These are phyloP conservation scores for Daboia siamensis DNA, from an alignment of 2,113 vertebrate genomes.

Conservation along the genomic window DNA sequence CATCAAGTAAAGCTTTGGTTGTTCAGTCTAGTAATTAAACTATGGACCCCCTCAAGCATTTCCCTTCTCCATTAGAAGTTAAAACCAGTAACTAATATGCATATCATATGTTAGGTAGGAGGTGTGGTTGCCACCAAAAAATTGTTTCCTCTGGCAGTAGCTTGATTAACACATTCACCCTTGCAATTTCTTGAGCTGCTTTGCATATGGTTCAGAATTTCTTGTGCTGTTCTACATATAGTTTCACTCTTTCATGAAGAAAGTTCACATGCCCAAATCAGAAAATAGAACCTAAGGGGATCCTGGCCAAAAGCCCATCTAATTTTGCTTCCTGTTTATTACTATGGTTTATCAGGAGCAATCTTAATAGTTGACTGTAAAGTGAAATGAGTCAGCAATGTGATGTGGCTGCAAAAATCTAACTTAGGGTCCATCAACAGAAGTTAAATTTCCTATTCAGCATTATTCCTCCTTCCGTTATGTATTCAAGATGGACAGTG, in stretches of 20 bases:
- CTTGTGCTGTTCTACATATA: not conserved
- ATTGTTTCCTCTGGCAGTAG: not conserved
- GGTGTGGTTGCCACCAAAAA: not conserved
- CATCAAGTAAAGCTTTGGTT: not conserved
- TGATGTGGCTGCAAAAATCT: not conserved
- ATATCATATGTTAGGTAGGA: not conserved
- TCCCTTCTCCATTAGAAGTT: not conserved
- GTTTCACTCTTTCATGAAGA: not conserved
- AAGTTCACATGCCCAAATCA: not conserved
- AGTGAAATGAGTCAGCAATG: not conserved
- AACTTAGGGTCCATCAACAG: not conserved
- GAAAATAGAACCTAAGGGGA: not conserved
- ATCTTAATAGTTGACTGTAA: not conserved
- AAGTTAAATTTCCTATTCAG: not conserved
- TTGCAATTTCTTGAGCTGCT: not conserved
- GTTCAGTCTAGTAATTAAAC: not conserved
- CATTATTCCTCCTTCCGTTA: not conserved
- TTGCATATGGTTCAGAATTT: not conserved
- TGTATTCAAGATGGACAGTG: too few relatives aligned
- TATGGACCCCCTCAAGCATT: not conserved
- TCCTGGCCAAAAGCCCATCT: not conserved
- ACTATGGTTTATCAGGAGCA: not conserved
- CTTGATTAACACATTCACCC: not conserved
- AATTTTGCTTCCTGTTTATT: not conserved
- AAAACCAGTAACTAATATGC: not conserved